These are phyloP conservation scores for Ploceus nigricollis DNA, from an alignment of 2,113 vertebrate species.

Conservation along the genomic window DNA sequence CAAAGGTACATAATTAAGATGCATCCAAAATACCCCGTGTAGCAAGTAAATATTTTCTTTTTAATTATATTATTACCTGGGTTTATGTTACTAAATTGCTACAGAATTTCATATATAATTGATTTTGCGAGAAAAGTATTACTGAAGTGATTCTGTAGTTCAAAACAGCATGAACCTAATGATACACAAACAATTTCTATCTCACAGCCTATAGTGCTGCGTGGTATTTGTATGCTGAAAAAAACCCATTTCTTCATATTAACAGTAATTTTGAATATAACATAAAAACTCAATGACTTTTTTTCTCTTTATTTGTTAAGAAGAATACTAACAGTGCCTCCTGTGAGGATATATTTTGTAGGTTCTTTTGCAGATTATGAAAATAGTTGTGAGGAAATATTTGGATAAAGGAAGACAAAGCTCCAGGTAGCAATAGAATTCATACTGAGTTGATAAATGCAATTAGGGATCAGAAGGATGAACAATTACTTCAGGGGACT, in stretches of 20 bases:
- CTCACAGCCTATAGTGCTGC: conserved; percentile 42
- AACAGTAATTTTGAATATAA: conserved; percentile 35
- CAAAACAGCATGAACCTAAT: conserved; percentile 62
- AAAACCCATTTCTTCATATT: background rate
- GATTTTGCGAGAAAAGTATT: conserved; percentile 71
- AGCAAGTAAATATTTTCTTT: conserved; percentile 77
- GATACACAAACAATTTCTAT: conserved; percentile 63
- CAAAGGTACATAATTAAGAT: conserved; percentile 72
- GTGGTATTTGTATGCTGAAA: conserved; percentile 27
- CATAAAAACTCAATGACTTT: conserved; percentile 13
- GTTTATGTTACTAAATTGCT: conserved; percentile 75
- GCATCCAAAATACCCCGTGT: conserved; percentile 57
- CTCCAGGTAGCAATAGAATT: conserved; percentile 56
- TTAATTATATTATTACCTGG: conserved; percentile 81
- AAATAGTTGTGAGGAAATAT: conserved; percentile 42
- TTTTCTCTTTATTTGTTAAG: conserved; percentile 10
- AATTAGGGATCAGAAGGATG: conserved; percentile 56
- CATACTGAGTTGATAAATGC: conserved; percentile 53
- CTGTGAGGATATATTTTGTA: conserved; percentile 18
- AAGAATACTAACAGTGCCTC: background rate
- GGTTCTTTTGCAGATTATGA: conserved; percentile 49
- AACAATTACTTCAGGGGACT: conserved; percentile 57
- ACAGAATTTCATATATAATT: conserved; percentile 76
- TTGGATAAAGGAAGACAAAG: conserved; percentile 53
- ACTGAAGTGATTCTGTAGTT: conserved; percentile 56